phyloP scores from a whole-genome alignment of 2,797 vertebrate genomes.

The Lycodopsis pacificus region DNA sequence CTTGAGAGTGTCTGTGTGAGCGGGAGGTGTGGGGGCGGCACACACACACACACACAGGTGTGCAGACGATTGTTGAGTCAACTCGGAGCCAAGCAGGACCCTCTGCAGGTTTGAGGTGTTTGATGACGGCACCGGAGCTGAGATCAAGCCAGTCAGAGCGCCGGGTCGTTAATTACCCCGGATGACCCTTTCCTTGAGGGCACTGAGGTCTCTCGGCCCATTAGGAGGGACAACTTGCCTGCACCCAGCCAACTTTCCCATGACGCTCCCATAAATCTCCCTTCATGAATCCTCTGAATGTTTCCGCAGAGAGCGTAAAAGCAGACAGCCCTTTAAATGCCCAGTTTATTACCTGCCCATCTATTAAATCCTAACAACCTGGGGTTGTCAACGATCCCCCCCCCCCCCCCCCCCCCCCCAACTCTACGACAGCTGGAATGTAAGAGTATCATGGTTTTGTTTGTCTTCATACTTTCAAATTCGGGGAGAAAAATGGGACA shows the following conservation, averaged over 20 bases:
- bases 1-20: constrained; percentile 46
- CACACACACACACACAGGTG: constrained; percentile 42
- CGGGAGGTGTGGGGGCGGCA: background rate
- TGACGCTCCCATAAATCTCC: constrained; percentile 69
- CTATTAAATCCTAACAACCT: constrained; percentile 13
- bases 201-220: constrained; percentile 58
- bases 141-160: constrained; percentile 60
- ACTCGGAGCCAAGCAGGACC: constrained; percentile 27
- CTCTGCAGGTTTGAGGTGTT: constrained; percentile 50
- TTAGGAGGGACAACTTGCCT: constrained; percentile 61
- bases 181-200: constrained; percentile 60
- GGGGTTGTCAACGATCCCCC: constrained; percentile 6
- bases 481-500: constrained; percentile 36
- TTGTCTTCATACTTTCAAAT: constrained; percentile 30
- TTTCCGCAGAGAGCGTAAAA: constrained; percentile 41
- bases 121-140: constrained; percentile 52
- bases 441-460: constrained; percentile 14
- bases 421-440: constrained; percentile 33
- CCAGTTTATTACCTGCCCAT: constrained; percentile 24
- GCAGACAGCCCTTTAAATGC: constrained; percentile 19
- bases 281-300: constrained; percentile 45
- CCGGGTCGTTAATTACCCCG: constrained; percentile 61
- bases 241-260: constrained; percentile 57
- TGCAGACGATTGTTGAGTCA: constrained; percentile 36
- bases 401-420: background rate